Evolutionary conservation across 2,113 vertebrate species (phyloP).

Genomic region (Amia ocellicauda): DNA sequence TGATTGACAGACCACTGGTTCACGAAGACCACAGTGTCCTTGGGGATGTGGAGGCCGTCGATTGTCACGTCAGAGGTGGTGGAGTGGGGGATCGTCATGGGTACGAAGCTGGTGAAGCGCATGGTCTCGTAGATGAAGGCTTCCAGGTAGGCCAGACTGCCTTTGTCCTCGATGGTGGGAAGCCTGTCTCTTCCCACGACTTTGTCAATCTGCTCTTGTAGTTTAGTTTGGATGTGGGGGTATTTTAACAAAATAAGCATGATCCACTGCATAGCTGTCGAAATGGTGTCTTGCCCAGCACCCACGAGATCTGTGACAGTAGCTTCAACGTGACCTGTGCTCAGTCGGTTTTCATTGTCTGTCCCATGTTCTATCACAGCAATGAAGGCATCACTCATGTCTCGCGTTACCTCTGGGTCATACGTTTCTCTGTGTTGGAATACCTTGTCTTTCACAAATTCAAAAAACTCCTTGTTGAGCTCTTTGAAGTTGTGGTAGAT

Average conservation of each 20-base stretch:
- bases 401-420: slow-evolving; percentile 48
- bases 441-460: slow-evolving; percentile 70
- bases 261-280: slow-evolving; percentile 68
- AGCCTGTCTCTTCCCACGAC: slow-evolving; percentile 68
- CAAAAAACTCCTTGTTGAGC: slow-evolving; percentile 70
- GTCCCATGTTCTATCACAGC: slow-evolving; percentile 43
- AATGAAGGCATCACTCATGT: slow-evolving; percentile 70
- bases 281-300: slow-evolving; percentile 74
- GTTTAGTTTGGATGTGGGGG: slow-evolving; percentile 60
- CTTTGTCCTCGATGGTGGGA: slow-evolving; percentile 62
- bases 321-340: slow-evolving; percentile 49
- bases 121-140: slow-evolving; percentile 81
- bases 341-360: slow-evolving; percentile 38
- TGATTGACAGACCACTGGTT: slow-evolving; percentile 89
- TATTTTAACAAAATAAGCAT: slow-evolving; percentile 71
- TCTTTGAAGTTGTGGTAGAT: slow-evolving; percentile 74
- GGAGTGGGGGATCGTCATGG: slow-evolving; percentile 81
- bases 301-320: slow-evolving; percentile 68
- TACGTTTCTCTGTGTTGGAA: slow-evolving; percentile 69
- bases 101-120: slow-evolving; percentile 82
- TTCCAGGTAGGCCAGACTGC: slow-evolving; percentile 62
- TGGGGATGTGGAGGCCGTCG: slow-evolving; percentile 74
- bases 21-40: slow-evolving; percentile 79
- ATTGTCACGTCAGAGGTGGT: slow-evolving; percentile 75
- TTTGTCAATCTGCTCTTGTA: slow-evolving; percentile 72